These are phyloP conservation scores for Simalia tracyae DNA, from an alignment of 2,797 vertebrate genomes.

Conservation along the genomic window DNA sequence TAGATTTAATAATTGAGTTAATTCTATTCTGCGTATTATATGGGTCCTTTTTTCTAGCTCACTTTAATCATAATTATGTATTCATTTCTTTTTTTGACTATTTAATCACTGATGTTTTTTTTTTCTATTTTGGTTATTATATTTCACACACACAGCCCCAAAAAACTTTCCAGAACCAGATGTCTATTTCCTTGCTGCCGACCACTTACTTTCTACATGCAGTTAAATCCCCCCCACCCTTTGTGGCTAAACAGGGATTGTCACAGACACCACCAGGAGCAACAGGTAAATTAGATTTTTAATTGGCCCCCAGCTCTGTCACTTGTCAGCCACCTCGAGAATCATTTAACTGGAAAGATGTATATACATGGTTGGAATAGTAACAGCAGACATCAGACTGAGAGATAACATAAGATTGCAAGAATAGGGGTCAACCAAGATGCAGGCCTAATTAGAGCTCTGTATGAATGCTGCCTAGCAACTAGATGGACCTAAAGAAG, in stretches of 20 bases:
- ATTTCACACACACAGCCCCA: neutral
- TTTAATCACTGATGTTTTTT: neutral
- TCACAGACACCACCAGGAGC: neutral
- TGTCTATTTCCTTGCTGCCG: neutral
- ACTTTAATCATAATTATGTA: neutral
- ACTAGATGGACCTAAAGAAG: neutral
- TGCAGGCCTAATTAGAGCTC: neutral
- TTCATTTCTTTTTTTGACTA: neutral
- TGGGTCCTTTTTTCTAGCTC: neutral
- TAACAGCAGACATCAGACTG: neutral
- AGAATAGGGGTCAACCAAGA: neutral
- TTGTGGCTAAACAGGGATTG: neutral
- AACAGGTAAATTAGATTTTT: neutral
- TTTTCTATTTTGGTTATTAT: neutral
- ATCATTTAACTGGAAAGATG: neutral
- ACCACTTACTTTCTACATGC: neutral
- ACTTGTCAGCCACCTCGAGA: neutral
- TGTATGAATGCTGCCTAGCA: neutral
- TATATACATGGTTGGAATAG: neutral
- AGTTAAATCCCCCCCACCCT: neutral
- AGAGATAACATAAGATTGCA: neutral
- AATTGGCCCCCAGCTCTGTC: neutral
- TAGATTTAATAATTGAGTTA: neutral
- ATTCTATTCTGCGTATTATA: neutral
- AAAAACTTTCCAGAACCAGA: neutral